Conservation (phyloP, 2,113 vertebrate species). For the Tragelaphus strepsiceros region DNA sequence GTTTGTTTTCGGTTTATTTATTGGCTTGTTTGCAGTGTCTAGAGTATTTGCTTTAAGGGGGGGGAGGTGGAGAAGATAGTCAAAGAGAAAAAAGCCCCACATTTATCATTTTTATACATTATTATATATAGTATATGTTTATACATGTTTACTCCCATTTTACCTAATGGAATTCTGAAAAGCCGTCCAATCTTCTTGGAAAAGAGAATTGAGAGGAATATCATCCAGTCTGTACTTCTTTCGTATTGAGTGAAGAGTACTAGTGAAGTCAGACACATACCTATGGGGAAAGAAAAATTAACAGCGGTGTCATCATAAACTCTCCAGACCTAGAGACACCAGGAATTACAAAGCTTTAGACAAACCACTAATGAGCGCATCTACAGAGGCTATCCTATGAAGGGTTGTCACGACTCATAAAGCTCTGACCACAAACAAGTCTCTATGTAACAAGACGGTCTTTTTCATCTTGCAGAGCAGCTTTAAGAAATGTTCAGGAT, state of each 20-base stretch:
- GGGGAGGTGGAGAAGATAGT: not conserved
- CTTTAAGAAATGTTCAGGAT: not conserved
- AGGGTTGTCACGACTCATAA: not conserved
- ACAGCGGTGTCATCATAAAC: not conserved
- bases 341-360: not conserved
- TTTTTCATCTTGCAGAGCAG: not conserved
- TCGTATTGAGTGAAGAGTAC: constrained; percentile 90
- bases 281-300: constrained; percentile 63
- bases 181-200: constrained; percentile 96
- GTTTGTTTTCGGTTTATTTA: not conserved
- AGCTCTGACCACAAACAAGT: not conserved
- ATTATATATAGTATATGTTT: not conserved
- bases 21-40: not conserved
- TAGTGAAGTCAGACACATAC: constrained; percentile 92
- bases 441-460: not conserved
- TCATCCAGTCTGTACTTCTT: constrained; percentile 95
- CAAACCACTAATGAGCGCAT: not conserved
- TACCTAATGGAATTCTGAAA: constrained; percentile 96
- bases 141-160: not conserved
- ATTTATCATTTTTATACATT: not conserved
- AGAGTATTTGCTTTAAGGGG: not conserved
- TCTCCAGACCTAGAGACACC: not conserved
- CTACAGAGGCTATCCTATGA: not conserved
- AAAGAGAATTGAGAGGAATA: constrained; percentile 80
- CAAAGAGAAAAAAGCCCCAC: not conserved